phyloP scores from a whole-genome alignment of 2,113 vertebrate genomes.

The Trachemys scripta region DNA sequence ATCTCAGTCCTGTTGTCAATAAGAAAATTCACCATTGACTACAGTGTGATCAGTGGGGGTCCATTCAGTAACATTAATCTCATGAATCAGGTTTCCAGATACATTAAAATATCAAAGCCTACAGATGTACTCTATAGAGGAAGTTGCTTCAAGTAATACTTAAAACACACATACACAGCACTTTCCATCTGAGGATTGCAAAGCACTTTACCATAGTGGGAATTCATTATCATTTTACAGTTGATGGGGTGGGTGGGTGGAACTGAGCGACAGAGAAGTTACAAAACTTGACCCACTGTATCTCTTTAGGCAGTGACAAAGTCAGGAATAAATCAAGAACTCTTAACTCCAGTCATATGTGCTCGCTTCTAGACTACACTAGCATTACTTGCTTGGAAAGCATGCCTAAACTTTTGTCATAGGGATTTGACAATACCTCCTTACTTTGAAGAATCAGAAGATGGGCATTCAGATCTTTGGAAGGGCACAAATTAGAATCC shows the following conservation, averaged over 20 bases:
- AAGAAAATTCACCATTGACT: neutral
- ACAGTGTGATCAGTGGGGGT: neutral
- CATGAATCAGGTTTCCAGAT: neutral
- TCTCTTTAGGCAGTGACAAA: neutral
- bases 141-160: neutral
- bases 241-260: neutral
- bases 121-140: neutral
- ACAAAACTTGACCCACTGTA: rapidly evolving
- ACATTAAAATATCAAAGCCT: neutral
- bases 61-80: neutral
- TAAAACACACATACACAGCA: neutral
- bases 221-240: neutral
- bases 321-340: neutral
- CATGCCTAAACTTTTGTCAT: neutral
- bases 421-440: neutral
- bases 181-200: neutral
- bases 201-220: neutral
- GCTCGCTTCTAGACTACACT: neutral
- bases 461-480: neutral
- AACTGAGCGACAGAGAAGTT: neutral
- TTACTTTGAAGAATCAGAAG: rapidly evolving
- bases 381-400: no score
- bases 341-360: rapidly evolving
- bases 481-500: neutral
- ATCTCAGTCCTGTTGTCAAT: neutral